These are phyloP conservation scores for Mionectes macconnelli DNA, from an alignment of 2,113 vertebrate species.

Conservation along the genomic window DNA sequence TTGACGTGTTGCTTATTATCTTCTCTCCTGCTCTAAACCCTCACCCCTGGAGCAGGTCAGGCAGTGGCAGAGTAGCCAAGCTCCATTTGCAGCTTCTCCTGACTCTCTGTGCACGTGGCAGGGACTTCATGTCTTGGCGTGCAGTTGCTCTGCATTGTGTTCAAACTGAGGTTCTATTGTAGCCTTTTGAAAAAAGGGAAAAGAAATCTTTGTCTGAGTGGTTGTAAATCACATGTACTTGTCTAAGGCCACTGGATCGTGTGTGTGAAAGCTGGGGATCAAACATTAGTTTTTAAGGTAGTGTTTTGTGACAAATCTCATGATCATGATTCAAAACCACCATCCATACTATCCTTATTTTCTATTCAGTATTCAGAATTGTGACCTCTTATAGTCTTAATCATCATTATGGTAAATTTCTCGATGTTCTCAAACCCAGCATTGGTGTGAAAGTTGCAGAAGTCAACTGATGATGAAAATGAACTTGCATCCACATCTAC, in stretches of 20 bases:
- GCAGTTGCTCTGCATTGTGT: neutral
- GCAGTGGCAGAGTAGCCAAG: neutral
- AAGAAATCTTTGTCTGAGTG: neutral
- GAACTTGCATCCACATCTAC: neutral
- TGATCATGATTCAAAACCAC: neutral
- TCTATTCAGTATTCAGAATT: neutral
- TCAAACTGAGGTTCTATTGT: neutral
- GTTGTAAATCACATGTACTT: neutral
- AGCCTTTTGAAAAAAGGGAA: neutral
- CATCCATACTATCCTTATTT: neutral
- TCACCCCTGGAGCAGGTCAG: neutral
- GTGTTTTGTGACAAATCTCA: neutral
- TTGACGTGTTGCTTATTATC: neutral
- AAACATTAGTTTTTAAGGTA: neutral
- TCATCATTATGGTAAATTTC: neutral
- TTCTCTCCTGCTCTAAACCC: neutral
- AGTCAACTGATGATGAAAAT: neutral
- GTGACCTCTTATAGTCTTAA: neutral
- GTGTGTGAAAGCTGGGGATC: neutral
- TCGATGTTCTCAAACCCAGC: neutral
- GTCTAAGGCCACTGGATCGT: neutral
- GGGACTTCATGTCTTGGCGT: fast-evolving
- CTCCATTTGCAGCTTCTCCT: neutral
- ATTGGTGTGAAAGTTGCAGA: neutral
- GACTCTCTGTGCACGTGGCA: neutral